phyloP scores from a whole-genome alignment of 2,113 vertebrate genomes.

The Ptilorrhoa leucosticta region DNA sequence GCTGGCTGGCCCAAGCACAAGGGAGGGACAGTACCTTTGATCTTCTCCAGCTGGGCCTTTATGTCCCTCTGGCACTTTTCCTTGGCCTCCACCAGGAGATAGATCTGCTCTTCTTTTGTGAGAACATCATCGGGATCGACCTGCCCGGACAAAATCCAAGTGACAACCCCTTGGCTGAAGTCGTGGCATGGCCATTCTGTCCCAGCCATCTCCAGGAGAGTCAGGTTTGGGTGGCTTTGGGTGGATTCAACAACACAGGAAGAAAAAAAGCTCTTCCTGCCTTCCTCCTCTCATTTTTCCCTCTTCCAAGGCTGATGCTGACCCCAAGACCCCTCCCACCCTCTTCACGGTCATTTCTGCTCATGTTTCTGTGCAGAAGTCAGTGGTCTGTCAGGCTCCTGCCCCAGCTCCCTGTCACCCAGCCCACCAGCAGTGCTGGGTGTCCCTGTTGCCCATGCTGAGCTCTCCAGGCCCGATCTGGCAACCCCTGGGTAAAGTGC shows the following conservation, averaged over 20 bases:
- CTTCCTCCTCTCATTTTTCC: neutral
- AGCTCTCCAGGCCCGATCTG: neutral
- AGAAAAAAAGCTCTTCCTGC: neutral
- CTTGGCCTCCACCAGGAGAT: constrained; percentile 82
- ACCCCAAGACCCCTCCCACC: neutral
- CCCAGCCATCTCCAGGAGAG: neutral
- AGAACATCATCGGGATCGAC: constrained; percentile 89
- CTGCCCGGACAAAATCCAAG: constrained; percentile 31
- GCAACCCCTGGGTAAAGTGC: neutral
- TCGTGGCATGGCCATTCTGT: rapidly evolving
- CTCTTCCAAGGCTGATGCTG: neutral
- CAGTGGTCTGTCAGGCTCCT: rapidly evolving
- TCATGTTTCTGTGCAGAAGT: neutral
- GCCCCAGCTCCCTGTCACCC: neutral
- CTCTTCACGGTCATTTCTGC: neutral
- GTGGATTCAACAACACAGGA: neutral
- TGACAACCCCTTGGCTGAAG: neutral
- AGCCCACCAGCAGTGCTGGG: neutral
- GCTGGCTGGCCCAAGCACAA: neutral
- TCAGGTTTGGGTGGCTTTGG: neutral
- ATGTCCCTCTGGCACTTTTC: constrained; percentile 79
- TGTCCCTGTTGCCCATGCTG: rapidly evolving
- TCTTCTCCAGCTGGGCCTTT: constrained; percentile 61
- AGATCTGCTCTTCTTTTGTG: constrained; percentile 89
- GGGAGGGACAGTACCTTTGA: constrained; percentile 67